Evolutionary conservation across 2,888 invertebrate genomes (phyloP), one percentile per base, ranked within the genome.

Genomic region (Laothoe populi): DNA sequence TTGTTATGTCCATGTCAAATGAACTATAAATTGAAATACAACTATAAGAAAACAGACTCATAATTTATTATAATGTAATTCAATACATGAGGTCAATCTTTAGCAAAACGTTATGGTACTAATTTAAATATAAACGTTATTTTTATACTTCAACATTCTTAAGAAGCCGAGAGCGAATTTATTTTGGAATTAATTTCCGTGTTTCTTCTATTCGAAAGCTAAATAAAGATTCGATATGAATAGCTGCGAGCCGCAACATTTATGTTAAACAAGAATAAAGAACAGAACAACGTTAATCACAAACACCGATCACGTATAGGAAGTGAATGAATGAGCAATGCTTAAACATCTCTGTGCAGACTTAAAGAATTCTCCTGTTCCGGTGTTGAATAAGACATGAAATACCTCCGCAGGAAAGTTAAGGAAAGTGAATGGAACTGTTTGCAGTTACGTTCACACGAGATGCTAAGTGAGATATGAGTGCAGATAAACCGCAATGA

Each of bases 311-410:
- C 53, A 53, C 53, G 53, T 53, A 35, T 53, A 19, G 35, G 53
- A 35, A 53, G 35, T 53, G 35, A 53, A 53, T 53, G 53, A 53
- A 35, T 53, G 53, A 53, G 35, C 11, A 53, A 53, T 35, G 31
- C 35, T 19, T 31, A 44, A 53, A 49, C 26, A 31, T 4, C 19
- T 53, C 19, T 13, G 19, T 19, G 19, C 24, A 53, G 19, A 21
- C 35, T 10, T 11, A 35, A 53, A 53, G 35, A 35, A 53, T 35
- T 53, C 19, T 35, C 35, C 35, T 11, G 11, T 53, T 53, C 53
- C 53, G 19, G 53, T 53, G 53, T 53, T 35, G 21, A 24, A 46
- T 46, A 46, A 46, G 44, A 46, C 13, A 46, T 24, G 46, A 46
- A 53, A 53, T 53, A 19, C 35, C 53, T 16, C 11, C 19, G 10